Evolutionary conservation across 2,113 vertebrate genomes (phyloP), one percentile per base, ranked within the genome.

Genomic region (Saccopteryx leptura): DNA sequence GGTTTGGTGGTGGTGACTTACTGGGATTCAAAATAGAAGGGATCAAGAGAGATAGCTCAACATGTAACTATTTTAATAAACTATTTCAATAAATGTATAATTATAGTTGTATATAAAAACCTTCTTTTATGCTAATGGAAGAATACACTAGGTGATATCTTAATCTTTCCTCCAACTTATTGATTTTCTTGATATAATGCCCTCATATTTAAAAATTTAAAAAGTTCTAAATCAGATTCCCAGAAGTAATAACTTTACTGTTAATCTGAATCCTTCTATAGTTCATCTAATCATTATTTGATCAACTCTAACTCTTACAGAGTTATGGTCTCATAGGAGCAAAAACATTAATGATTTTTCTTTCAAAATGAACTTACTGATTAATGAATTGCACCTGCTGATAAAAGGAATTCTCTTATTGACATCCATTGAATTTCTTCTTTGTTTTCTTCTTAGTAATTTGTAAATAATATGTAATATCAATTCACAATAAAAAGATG

Each of bases 271-370:
- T 80, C 95, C 39, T 91, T 71, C 92, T 88, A 79, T 5, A 72
- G 15, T 96, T 98, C 88, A 93, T 94, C 94, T 96, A 91, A 95
- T 97, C 82, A 91, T 98, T 97, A 80, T 95, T 98, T 98, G 96
- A 97, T 97, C 95, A 90, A 80, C 88, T 95, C 24, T 95, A 96
- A 97, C 92, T 98, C 95, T 97, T 89, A 50, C n/a, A 96, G 88
- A 85, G 83, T 97, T 97, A 86, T 96, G 97, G 97, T 96, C 91
- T 96, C 97, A 56, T 33, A 97, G 78, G 83, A 98, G 9, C 91
- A 79, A 97, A 98, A 98, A 94, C 83, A 96, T 95, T 83, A 97
- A 98, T 94, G 94, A 94, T 80, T 97, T 98, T 96, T 95, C 84
- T 91, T 97, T 96, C 91, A 97, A 85, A 97, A 78, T 85, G 65